Evolutionary conservation across 2,797 vertebrate genomes (phyloP).

Genomic region (Pangasius krempfi): DNA sequence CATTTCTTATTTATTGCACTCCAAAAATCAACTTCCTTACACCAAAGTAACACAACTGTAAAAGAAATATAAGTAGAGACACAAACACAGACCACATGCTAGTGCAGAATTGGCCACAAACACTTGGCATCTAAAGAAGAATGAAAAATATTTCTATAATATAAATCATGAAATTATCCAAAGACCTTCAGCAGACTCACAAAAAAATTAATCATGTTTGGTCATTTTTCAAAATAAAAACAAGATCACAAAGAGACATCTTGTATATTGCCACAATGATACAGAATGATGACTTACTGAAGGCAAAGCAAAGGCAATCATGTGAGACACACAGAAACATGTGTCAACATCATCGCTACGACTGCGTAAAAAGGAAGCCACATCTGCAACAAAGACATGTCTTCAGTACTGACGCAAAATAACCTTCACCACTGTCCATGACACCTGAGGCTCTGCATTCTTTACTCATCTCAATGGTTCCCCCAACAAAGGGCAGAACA

Average conservation of each 20-base stretch:
- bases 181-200: neutral
- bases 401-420: slow-evolving; percentile 5
- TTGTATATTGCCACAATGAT: neutral
- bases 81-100: neutral
- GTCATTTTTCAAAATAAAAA: neutral
- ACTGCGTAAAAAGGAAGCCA: neutral
- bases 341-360: neutral
- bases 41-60: too few relatives aligned
- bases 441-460: slow-evolving; percentile 23
- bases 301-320: neutral
- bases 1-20: neutral
- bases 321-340: neutral
- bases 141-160: neutral
- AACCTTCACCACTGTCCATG: neutral
- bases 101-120: neutral
- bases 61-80: neutral
- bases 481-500: slow-evolving; percentile 15
- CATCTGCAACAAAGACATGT: neutral
- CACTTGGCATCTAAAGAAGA: neutral
- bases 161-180: neutral
- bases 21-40: neutral
- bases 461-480: slow-evolving; percentile 14
- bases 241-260: too few relatives aligned
- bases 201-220: neutral
- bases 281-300: neutral